Evolutionary conservation across 2,888 invertebrate genomes (phyloP), one percentile per base, ranked within the genome.

Genomic region (Aromia moschata): DNA sequence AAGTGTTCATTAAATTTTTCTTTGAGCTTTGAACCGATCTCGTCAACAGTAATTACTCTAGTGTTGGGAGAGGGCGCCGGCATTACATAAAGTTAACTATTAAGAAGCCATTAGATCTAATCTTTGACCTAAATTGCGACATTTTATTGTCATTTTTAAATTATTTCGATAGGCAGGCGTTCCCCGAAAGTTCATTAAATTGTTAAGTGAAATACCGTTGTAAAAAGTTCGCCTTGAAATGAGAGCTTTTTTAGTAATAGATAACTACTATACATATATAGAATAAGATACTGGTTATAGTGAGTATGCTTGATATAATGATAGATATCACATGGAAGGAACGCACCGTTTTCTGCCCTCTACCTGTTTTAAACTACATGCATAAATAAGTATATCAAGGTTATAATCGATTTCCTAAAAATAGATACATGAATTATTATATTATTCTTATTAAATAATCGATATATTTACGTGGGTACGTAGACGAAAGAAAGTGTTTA

Each of bases 321-420:
- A n/a, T n/a, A n/a, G n/a, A n/a, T n/a, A n/a, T n/a, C n/a, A n/a
- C n/a, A n/a, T n/a, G 25, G 7, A 25, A 25, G 7, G 25, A 5
- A 25, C 7, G 25, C 25, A 25, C 3, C 25, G n/a, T 25, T 25
- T 25, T 25, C 25, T 3, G 7, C 7, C 3, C 7, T 3, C 4
- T 25, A 33, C 33, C 11, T 2, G 33, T 33, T 33, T 33, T 33
- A 33, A 33, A 11, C 33, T n/a, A n/a, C 25, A 9, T 25, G 10
- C 33, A 33, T 33, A 33, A 33, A 33, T n/a, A n/a, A n/a, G n/a
- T n/a, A n/a, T 33, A 33, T 33, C 33, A 33, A 33, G 33, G 33
- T 33, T 33, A 11, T 7, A 10, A 33, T 33, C n/a, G 33, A 33
- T 33, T 33, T 33, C 5, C 33, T 33, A 33, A 33, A 33, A 33